Evolutionary conservation across 2,888 invertebrate species (phyloP), one percentile per base, ranked within the genome.

Genomic region (Pandemis heparana): DNA sequence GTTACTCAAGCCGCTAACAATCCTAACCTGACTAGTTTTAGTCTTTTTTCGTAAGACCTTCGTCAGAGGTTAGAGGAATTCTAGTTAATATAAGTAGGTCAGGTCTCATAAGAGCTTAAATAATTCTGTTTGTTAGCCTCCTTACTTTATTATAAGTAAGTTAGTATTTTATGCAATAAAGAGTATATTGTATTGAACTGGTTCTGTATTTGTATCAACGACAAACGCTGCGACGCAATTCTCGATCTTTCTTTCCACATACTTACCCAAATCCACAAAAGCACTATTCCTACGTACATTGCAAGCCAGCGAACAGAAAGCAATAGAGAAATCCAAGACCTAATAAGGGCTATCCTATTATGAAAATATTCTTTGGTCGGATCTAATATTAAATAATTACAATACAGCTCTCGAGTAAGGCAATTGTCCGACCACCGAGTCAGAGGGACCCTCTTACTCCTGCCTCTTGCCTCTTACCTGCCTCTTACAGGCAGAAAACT

Each of bases 331-430:
- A 10, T 10, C 16, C 70, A 32, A 48, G 38, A 71, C 6, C 53
- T 67, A 72, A 67, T 67, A 72, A 62, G 53, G 53, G 18, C 12
- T 51, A 51, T 59, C 51, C 53, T 61, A 46, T 46, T 63, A 72
- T 63, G 18, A 59, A 23, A 56, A 51, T 56, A 71, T 46, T 68
- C 68, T 62, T 48, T 83, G 84, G 81, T 86, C 86, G 87, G 88
- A 91, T 90, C 87, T 87, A 84, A 88, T 87, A 89, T 90, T 89
- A 87, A 88, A 89, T 89, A 89, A 90, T 87, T 88, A 88, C 82
- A 86, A 87, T 85, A 85, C 83, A 80, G 78, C 79, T 77, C 76
- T 81, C 76, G 80, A 80, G 38, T n/a, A 60, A 85, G 84, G 81
- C 91, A 87, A 90, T 90, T 87, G 90, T 88, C 39, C 39, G 62